Base-by-base conservation (phyloP, 2,797 vertebrate genomes). In the Centropyge bicolor region DNA sequence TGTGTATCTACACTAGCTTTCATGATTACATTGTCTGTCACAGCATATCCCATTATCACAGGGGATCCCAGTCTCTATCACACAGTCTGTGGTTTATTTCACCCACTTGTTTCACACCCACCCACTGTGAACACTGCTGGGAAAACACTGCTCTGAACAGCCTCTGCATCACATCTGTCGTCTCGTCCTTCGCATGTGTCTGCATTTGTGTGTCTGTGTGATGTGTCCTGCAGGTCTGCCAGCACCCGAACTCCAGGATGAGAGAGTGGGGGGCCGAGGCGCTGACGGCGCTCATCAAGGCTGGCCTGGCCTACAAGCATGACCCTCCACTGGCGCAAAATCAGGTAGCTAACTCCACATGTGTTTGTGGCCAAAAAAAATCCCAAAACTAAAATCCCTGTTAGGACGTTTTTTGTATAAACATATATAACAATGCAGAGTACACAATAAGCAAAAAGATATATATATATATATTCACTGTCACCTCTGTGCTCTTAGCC, bases 211-310 rank as follows among this genome's bases (percentile, higher is more conserved):
- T 65, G 62, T 85, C 35, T 77, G 5, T 83, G 92, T 88, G 56
- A 49, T 88, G 64, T 83, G 55, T 82, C 81, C 85, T 84, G 86
- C 91, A 99, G 98, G 98, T 99, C 49, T 99, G 98, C 89, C 98
- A 99, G 94, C 98, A 99, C 92, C 97, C 98, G 19, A 99, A 99
- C 84, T 96, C 96, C 83, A 96, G 98, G 85, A 99, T 99, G 98
- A 97, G 98, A 90, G 98, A 99, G 93, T 99, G 98, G 98, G 98
- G 98, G 63, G 98, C 98, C 0, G 98, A 99, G 93, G 97, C 98
- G 16, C 90, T 99, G 92, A 98, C 98, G 0, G 96, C 98, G 4
- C 96, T 99, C 49, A 99, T 99, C 88, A 99, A 98, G 96, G 97
- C 98, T 0, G 98, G 98, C 54, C 94, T 99, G 74, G 95, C 96